Conservation (phyloP, 2,888 invertebrate species). For the Ptychoptera albimana region DNA sequence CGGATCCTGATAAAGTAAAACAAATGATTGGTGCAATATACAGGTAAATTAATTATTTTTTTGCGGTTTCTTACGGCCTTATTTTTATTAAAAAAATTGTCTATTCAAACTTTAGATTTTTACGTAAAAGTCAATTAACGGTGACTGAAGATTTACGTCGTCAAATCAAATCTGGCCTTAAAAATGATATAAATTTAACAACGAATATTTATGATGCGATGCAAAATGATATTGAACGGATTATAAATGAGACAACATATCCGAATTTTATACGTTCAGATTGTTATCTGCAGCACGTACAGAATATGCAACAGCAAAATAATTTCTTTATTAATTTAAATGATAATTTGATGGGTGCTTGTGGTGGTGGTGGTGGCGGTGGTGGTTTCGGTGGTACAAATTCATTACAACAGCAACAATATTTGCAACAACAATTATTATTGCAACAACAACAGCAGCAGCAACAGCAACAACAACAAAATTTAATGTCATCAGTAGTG, state of each 20-base stretch:
- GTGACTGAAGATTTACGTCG: constrained; percentile 68
- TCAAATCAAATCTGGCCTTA: constrained; percentile 58
- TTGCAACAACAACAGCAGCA: constrained; percentile 13
- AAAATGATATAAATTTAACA: constrained; percentile 51
- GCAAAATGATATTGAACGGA: constrained; percentile 60
- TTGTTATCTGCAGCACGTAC: constrained; percentile 52
- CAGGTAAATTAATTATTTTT: constrained; percentile 36
- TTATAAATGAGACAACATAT: constrained; percentile 77
- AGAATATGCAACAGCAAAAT: constrained; percentile 1
- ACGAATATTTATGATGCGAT: constrained; percentile 73
- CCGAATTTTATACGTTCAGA: constrained; percentile 87
- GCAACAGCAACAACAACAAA: constrained; percentile 22
- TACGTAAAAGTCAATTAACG: constrained; percentile 65
- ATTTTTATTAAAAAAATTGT: not conserved
- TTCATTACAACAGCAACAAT: constrained; percentile 10
- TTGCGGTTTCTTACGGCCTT: not conserved
- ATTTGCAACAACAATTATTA: constrained; percentile 13
- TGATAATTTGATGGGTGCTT: constrained; percentile 17
- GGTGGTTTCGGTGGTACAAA: constrained; percentile 19
- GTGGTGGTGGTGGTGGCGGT: constrained; percentile 4
- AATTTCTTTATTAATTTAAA: no score
- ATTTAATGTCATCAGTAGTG: constrained; percentile 11
- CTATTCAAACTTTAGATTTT: constrained; percentile 37
- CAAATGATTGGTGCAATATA: constrained; percentile 72
- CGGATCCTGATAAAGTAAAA: constrained; percentile 50